Percentiles rank a stretch among this genome's conserved stretches.
Evolutionary conservation across 2,113 vertebrate species (phyloP).

Genomic region (Pholis gunnellus): DNA sequence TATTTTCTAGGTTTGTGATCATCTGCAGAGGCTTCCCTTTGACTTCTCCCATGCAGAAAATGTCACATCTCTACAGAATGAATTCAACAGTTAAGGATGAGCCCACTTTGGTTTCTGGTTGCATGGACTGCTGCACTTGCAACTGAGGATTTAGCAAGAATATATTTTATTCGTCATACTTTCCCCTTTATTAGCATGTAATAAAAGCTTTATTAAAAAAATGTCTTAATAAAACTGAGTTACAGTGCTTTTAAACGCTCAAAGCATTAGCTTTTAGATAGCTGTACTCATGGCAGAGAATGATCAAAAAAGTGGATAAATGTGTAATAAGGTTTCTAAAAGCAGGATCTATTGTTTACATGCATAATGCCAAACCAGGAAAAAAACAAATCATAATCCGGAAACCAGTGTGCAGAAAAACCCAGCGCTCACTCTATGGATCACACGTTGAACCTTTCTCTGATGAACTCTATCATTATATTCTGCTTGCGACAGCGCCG

Average conservation of each 20-base stretch:
- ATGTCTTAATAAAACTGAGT: not conserved
- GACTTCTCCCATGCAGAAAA: conserved; percentile 11
- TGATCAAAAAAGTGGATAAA: not conserved
- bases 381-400: not conserved
- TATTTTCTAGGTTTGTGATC: conserved; percentile 30
- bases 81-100: conserved; percentile 7
- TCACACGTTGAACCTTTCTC: not conserved
- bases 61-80: conserved; percentile 17
- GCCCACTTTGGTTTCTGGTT: conserved; percentile 22
- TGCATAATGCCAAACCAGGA: not conserved
- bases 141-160: not conserved
- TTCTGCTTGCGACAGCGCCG: not conserved
- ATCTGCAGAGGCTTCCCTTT: conserved; percentile 16
- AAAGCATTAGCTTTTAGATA: not conserved
- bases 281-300: not conserved
- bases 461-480: not conserved
- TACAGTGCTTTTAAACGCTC: not conserved
- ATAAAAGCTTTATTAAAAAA: not conserved
- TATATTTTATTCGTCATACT: not conserved
- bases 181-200: not conserved
- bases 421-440: not conserved
- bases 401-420: not conserved
- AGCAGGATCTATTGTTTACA: not conserved
- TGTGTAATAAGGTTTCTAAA: not conserved
- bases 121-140: not conserved